Evolutionary conservation across 2,888 invertebrate genomes (phyloP).

Genomic region (Drosophila paracracens): DNA sequence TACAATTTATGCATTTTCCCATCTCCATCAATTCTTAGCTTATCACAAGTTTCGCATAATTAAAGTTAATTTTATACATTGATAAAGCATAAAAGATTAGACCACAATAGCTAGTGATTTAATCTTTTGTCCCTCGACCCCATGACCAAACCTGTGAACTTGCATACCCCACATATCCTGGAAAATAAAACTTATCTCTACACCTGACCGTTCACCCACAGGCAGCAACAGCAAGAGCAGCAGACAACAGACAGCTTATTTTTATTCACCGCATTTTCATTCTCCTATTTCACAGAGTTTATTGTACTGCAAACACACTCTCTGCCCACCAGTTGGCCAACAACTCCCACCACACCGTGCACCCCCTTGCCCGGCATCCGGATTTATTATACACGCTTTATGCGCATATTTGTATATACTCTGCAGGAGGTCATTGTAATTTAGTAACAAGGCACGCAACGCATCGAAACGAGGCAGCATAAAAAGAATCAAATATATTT

Average conservation of each 20-base stretch:
- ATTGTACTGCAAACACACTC: conserved; percentile 40
- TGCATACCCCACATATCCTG: conserved; percentile 33
- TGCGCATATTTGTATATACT: conserved; percentile 71
- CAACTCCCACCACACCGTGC: not conserved
- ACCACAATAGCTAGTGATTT: not conserved
- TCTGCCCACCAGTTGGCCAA: conserved; percentile 3
- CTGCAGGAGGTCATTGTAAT: conserved; percentile 2
- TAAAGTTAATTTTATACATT: not conserved
- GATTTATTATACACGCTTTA: conserved; percentile 69
- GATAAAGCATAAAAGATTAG: not conserved
- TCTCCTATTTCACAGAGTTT: conserved; percentile 54
- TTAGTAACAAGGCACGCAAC: conserved; percentile 8
- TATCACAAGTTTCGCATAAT: not conserved
- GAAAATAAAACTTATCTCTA: conserved; percentile 9
- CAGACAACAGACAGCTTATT: conserved; percentile 52
- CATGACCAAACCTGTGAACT: not conserved
- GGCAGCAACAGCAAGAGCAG: conserved; percentile 10
- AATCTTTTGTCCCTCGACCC: not conserved
- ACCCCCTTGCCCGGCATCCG: conserved; percentile 6
- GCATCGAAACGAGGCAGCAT: conserved; percentile 4
- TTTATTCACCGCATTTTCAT: conserved; percentile 58
- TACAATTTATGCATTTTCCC: too few species aligned
- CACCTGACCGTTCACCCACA: conserved; percentile 52
- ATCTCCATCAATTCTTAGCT: not conserved
- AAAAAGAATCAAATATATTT: conserved; percentile 13